phyloP scores from a whole-genome alignment of 1,140 invertebrate genomes.

The Reticulitermes speratus region DNA sequence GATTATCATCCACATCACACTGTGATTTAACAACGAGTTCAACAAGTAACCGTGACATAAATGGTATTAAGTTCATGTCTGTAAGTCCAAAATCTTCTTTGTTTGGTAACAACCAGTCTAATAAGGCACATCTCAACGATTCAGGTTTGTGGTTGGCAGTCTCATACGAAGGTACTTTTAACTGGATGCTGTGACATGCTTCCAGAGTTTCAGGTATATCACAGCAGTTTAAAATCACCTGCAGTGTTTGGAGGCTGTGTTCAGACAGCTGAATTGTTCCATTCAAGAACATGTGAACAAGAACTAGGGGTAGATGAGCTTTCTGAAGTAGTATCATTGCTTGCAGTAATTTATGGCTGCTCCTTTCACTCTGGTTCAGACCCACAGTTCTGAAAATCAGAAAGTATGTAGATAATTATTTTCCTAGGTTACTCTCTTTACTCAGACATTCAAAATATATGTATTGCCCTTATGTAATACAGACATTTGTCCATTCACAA shows the following conservation, averaged over 20 bases:
- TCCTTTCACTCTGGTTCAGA: conserved; percentile 45
- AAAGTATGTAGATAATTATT: neutral
- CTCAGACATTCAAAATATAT: no score
- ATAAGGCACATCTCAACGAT: conserved; percentile 23
- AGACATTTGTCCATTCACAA: no score
- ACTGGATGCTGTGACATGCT: neutral
- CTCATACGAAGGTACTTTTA: neutral
- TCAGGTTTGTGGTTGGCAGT: neutral
- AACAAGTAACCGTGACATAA: neutral
- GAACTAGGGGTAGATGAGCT: conserved; percentile 41
- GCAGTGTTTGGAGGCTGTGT: conserved; percentile 46
- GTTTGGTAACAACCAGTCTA: conserved; percentile 20
- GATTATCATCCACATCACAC: neutral
- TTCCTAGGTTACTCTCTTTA: neutral
- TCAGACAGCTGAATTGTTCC: conserved; percentile 45
- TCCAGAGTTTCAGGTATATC: conserved; percentile 9
- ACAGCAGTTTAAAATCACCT: neutral
- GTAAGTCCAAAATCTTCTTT: neutral
- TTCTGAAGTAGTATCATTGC: conserved; percentile 44
- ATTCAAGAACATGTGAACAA: conserved; percentile 48
- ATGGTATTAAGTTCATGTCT: neutral
- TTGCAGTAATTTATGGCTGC: conserved; percentile 46
- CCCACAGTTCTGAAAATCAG: conserved; percentile 43
- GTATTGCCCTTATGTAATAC: no score
- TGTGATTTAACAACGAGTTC: neutral